Evolutionary conservation across 2,113 vertebrate species (phyloP), one percentile per base, ranked within the genome.

Genomic region (Archilochus colubris): DNA sequence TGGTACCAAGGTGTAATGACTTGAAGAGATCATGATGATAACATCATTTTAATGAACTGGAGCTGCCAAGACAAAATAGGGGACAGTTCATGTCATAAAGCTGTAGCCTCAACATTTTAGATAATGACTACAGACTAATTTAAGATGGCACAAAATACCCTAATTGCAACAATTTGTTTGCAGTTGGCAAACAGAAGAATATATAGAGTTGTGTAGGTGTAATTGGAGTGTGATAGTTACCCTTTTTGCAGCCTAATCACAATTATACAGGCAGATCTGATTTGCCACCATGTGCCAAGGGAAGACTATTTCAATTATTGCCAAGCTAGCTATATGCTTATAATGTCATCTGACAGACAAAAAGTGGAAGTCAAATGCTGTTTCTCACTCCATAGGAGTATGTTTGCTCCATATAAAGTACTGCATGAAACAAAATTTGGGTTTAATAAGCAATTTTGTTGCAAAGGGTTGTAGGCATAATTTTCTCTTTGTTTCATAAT

Each of bases 241-340:
- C 12, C 9, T 38, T 73, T 82, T 40, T 66, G 17, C 46, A 82
- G 36, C 81, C 57, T 48, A 75, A 82, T 67, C 40, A 62, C n/a
- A 54, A 33, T 57, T 69, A 67, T 16, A 57, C 18, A 53, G 0
- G 0, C 18, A 62, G 23, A 70, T 61, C 23, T 0, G 0, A 53
- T 83, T 68, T 61, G 20, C 23, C 5, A 1, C 64, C 28, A 5
- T 25, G 9, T 57, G 25, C 16, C 27, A 38, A 62, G 23, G 30
- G 43, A 87, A 89, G 25, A 30, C 6, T 62, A 30, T 53, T 57
- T 43, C n/a, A 43, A 14, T 25, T 78, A 33, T 24, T 81, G 43
- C 16, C 38, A 76, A 72, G 36, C 14, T 33, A 40, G 27, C n/a
- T 57, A 10, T 53, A 57, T 12, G 22, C 53, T 69, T 66, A 33